Base-by-base conservation (phyloP, 1,140 invertebrate species). In the Leguminivora glycinivorella region DNA sequence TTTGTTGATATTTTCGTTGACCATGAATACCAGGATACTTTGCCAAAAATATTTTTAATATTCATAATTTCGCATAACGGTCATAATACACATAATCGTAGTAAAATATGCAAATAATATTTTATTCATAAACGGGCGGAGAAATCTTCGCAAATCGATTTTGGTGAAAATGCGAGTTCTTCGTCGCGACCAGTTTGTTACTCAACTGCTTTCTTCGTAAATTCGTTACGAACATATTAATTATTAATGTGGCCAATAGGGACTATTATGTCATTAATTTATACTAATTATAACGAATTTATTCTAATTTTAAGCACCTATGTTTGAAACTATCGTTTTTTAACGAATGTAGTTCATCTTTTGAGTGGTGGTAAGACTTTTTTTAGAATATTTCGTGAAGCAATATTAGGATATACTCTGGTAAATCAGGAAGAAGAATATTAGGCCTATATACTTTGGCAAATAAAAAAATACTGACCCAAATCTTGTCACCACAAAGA, bases 101-200 rank as follows among this genome's bases (percentile, higher is more conserved):
- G 47, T 52, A 63, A 63, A 63, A 63, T 63, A 63, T 63, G 58
- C 58, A 63, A 63, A 63, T 22, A 63, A 31, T 63, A 63, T 60
- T 60, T 60, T 25, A 34, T 63, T n/a, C 25, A 63, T 63, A 63
- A 31, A 19, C 14, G 17, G 34, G 26, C 6, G 58, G 58, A 31
- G 58, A 63, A 63, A 63, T 63, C 58, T 63, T 63, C 5, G 58
- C 58, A 63, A 63, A 63, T 63, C 58, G 58, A 63, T 31, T 63
- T 63, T 9, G 58, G 58, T 63, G 58, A 63, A 63, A 63, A 63
- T 52, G 47, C 47, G 19, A 9, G 47, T 22, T 63, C 26, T n/a
- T 34, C 29, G 26, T 31, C 58, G 25, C 58, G 34, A 63, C 58
- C 58, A 31, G 58, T 63, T 63, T 19, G 58, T 63, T 63, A 63